Evolutionary conservation across 2,797 vertebrate species (phyloP).

Genomic region (Chelon labrosus): DNA sequence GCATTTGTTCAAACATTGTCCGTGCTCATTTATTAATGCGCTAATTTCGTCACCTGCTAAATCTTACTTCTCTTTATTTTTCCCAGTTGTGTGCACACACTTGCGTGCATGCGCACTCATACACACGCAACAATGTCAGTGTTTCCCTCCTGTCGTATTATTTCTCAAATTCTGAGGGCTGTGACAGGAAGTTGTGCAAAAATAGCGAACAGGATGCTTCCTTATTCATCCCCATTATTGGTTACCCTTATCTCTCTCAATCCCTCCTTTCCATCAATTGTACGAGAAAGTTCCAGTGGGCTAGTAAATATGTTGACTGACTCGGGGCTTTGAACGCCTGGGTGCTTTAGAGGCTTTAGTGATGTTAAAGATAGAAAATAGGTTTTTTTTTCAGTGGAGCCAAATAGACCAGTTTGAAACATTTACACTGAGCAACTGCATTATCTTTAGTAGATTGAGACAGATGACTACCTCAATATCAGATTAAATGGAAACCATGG

Average conservation of each 20-base stretch:
- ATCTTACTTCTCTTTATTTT: slow-evolving; percentile 21
- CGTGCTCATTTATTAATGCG: neutral
- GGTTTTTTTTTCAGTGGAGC: slow-evolving; percentile 2
- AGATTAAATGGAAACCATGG: neutral
- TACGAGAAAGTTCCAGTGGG: slow-evolving; percentile 51
- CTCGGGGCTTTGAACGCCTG: neutral
- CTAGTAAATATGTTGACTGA: slow-evolving; percentile 48
- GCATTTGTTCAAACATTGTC: neutral
- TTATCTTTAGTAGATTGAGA: neutral
- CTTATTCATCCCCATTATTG: slow-evolving; percentile 64
- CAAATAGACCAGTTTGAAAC: slow-evolving; percentile 5
- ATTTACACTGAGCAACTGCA: neutral
- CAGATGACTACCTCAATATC: neutral
- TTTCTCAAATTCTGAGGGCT: slow-evolving; percentile 66
- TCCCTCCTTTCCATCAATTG: slow-evolving; percentile 71
- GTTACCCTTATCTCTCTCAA: slow-evolving; percentile 47
- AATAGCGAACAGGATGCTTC: slow-evolving; percentile 70
- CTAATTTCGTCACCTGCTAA: slow-evolving; percentile 22
- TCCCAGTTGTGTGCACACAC: neutral
- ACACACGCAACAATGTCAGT: neutral
- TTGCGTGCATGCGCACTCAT: neutral
- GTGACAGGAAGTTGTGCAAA: slow-evolving; percentile 79
- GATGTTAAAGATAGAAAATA: slow-evolving; percentile 8
- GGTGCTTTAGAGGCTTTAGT: slow-evolving; percentile 15
- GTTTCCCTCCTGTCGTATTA: slow-evolving; percentile 35